Percentiles rank a stretch among this genome's conserved stretches.
phyloP scores from a whole-genome alignment of 2,797 vertebrate genomes.

The Chlorospingus semifuscus region DNA sequence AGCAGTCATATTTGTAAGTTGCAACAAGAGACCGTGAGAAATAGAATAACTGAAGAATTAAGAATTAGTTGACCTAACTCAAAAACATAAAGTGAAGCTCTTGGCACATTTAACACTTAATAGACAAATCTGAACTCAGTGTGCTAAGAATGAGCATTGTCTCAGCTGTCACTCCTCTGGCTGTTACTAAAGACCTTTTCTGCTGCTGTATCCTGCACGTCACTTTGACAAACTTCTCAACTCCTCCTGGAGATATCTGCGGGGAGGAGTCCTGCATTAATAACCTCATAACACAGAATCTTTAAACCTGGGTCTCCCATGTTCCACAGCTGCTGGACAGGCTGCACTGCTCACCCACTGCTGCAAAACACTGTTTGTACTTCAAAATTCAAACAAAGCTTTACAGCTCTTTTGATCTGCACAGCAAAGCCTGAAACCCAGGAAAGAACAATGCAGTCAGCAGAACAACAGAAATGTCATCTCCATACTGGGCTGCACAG shows the following conservation, averaged over 20 bases:
- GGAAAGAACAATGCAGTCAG: neutral
- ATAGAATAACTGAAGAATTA: neutral
- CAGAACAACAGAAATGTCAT: neutral
- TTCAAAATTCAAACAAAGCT: neutral
- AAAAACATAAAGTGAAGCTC: neutral
- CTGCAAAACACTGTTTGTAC: neutral
- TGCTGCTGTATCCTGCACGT: fast-evolving
- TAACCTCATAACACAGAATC: neutral
- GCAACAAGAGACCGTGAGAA: neutral
- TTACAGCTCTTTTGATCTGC: neutral
- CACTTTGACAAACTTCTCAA: neutral
- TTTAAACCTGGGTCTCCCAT: neutral
- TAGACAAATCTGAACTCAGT: neutral
- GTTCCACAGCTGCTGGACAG: neutral
- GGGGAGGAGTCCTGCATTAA: fast-evolving
- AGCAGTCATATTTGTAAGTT: neutral
- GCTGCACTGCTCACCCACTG: neutral
- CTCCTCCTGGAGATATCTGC: neutral
- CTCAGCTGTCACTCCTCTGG: neutral
- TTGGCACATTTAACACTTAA: neutral
- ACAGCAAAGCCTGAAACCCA: neutral
- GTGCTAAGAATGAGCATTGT: neutral
- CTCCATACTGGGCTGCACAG: neutral
- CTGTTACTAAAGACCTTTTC: neutral
- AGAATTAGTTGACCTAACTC: neutral